Base-by-base conservation (phyloP, 2,797 vertebrate species). In the Sylvia borin region DNA sequence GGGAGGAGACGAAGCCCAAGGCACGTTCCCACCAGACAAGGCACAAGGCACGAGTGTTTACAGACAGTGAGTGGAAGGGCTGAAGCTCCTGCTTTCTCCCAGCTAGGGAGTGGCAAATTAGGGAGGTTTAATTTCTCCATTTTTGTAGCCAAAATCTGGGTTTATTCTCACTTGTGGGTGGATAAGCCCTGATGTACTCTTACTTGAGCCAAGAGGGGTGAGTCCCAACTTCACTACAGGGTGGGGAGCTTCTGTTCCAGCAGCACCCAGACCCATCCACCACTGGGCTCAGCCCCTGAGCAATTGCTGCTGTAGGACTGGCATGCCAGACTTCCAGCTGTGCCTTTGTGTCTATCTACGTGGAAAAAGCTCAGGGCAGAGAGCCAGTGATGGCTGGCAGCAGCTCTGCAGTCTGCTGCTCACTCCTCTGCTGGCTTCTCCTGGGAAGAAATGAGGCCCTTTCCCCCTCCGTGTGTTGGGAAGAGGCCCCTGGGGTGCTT, bases 11-110 rank as follows among this genome's bases (percentile, higher is more conserved):
- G 1, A 61, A 74, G 72, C 82, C 82, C 57, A 24, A 51, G 61
- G 75, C 79, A 29, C 0, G 0, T 65, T 62, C 16, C 32, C 2
- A 0, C 1, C 0, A 25, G 66, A 15, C 47, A 54, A 20, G 54
- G 42, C 71, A 24, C 0, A 54, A 20, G 54, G 42, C 71, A 24
- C 0, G 3, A 58, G 26, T 48, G 11, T 79, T 93, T 51, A 25
- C 32, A 74, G 20, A 22, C 7, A 16, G 68, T 24, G 20, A 42
- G n/a, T 7, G 4, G 25, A 57, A 65, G 7, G 31, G 75, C 57
- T 50, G 78, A 68, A 78, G 31, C 58, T 84, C 40, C 66, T 85
- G 73, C 71, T 94, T 57, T 94, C 48, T 57, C 48, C n/a, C 48
- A 54, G 34, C 58, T 73, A 48, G 64, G 34, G 34, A 11, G 2